Conservation (phyloP, 2,113 vertebrate species). For the Periophthalmus modestus region DNA sequence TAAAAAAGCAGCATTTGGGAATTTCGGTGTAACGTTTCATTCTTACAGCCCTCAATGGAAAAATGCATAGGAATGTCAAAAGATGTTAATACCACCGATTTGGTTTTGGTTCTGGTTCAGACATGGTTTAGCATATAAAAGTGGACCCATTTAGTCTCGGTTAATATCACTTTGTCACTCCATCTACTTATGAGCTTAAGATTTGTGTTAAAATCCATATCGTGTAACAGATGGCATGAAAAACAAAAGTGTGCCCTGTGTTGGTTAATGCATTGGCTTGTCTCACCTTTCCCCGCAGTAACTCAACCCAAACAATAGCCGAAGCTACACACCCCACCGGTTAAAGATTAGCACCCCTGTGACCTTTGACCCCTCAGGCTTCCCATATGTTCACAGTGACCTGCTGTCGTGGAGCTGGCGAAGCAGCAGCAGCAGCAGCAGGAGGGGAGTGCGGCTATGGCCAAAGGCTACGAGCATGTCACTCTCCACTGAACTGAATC, state of each 20-base stretch:
- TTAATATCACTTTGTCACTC: background rate
- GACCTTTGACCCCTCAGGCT: constrained; percentile 54
- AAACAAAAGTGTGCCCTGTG: background rate
- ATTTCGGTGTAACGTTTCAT: too few species aligned
- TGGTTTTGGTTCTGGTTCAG: too few species aligned
- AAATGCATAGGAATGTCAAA: background rate
- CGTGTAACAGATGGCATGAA: background rate
- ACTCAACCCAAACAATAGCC: constrained; percentile 43
- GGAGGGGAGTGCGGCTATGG: background rate
- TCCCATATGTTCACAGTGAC: constrained; percentile 50
- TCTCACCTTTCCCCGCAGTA: constrained; percentile 34
- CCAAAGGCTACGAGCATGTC: background rate
- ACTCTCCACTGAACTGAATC: background rate
- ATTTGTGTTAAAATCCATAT: background rate
- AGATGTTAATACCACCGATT: background rate
- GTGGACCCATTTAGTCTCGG: background rate
- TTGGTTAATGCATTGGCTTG: constrained; percentile 9
- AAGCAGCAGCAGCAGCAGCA: background rate
- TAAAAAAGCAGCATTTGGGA: too few species aligned
- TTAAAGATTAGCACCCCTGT: constrained; percentile 40
- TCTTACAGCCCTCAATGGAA: background rate
- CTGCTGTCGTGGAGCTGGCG: constrained; percentile 47
- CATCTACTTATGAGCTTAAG: background rate
- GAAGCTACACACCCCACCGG: constrained; percentile 42
- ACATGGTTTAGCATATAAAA: too few species aligned